Evolutionary conservation across 2,113 vertebrate species (phyloP).

Genomic region (Rhagologus leucostigma): DNA sequence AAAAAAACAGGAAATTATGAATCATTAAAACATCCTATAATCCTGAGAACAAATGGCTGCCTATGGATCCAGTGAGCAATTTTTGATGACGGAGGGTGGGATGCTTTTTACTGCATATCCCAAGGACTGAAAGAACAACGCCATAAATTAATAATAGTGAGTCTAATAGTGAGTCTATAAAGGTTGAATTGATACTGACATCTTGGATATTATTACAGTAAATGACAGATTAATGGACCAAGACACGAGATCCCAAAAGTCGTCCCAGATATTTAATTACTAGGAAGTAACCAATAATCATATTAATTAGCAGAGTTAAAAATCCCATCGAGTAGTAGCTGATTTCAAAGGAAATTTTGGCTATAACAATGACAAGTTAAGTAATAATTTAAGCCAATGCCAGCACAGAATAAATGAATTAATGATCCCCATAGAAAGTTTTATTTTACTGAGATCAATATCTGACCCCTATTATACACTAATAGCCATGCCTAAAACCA

Average conservation of each 20-base stretch:
- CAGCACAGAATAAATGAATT: conserved; percentile 58
- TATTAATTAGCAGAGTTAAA: conserved; percentile 65
- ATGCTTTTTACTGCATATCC: not conserved
- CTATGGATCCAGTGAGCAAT: not conserved
- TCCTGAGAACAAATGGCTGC: not conserved
- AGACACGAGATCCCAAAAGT: conserved; percentile 29
- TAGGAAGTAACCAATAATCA: conserved; percentile 65
- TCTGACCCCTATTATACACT: conserved; percentile 54
- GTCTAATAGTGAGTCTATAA: conserved; percentile 33
- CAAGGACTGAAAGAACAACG: not conserved
- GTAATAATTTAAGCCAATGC: conserved; percentile 38
- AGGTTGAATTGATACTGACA: conserved; percentile 53
- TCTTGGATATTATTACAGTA: conserved; percentile 57
- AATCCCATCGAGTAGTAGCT: conserved; percentile 50
- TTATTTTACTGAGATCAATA: conserved; percentile 65
- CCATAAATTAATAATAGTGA: conserved; percentile 35
- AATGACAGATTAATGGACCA: conserved; percentile 64
- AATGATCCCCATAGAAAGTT: conserved; percentile 57
- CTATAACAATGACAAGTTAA: conserved; percentile 63
- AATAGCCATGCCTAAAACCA: conserved; percentile 60
- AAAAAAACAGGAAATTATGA: not conserved
- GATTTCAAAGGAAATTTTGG: conserved; percentile 61
- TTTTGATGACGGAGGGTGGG: not conserved
- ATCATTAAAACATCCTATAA: not conserved
- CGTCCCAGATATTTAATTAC: conserved; percentile 54